Evolutionary conservation across 2,113 vertebrate species (phyloP).

Genomic region (Platichthys stellatus): DNA sequence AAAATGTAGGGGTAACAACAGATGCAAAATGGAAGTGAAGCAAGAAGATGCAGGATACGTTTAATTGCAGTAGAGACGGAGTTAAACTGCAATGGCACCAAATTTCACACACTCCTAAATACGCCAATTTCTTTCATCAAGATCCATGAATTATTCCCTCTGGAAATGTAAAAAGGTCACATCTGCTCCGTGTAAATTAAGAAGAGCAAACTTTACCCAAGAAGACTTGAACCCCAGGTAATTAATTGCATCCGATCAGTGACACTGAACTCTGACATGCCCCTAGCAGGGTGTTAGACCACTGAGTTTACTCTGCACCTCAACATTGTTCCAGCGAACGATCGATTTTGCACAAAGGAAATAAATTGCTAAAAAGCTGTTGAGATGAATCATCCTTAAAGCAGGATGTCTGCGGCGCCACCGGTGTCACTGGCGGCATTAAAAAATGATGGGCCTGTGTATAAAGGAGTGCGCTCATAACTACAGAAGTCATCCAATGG

Average conservation of each 20-base stretch:
- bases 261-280: constrained; percentile 26
- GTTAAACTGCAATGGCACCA: too few species aligned
- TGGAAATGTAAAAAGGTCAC: too few species aligned
- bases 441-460: constrained; percentile 34
- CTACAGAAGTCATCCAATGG: constrained; percentile 60
- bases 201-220: not conserved
- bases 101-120: too few species aligned
- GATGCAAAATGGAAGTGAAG: not conserved
- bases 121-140: too few species aligned
- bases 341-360: not conserved
- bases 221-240: constrained; percentile 23
- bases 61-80: not conserved
- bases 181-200: not conserved
- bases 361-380: constrained; percentile 12
- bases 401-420: constrained; percentile 11
- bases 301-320: not conserved
- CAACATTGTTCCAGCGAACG: not conserved
- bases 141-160: too few species aligned
- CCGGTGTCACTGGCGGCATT: constrained; percentile 40
- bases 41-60: not conserved
- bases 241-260: constrained; percentile 12
- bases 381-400: not conserved
- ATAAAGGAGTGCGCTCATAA: constrained; percentile 42
- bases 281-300: not conserved
- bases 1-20: not conserved